These are phyloP conservation scores for Phoebastria nigripes DNA, from an alignment of 2,797 vertebrate genomes.

Conservation along the genomic window DNA sequence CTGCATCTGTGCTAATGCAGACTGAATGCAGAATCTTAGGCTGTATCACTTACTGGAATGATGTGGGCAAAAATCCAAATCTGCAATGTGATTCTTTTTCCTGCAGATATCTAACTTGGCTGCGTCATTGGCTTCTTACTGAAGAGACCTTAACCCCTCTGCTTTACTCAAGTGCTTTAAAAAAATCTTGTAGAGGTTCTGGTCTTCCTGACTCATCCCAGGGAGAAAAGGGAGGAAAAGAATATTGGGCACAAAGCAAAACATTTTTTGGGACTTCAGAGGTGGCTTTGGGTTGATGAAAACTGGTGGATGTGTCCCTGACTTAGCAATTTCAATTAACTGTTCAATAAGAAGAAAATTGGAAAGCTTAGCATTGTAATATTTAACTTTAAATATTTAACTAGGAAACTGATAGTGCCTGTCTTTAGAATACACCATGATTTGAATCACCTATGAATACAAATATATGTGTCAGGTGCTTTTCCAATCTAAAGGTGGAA, in stretches of 20 bases:
- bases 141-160: background rate
- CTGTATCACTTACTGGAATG: constrained; percentile 27
- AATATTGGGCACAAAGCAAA: background rate
- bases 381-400: background rate
- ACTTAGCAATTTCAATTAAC: background rate
- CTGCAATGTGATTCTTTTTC: constrained; percentile 23
- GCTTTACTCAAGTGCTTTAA: background rate
- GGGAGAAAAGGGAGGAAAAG: background rate
- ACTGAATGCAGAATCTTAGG: background rate
- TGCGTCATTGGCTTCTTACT: background rate
- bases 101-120: constrained; percentile 4
- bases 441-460: background rate
- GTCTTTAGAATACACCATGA: background rate
- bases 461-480: background rate
- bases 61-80: constrained; percentile 38
- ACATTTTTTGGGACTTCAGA: background rate
- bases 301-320: background rate
- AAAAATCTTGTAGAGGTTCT: background rate
- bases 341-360: background rate
- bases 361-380: background rate
- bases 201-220: background rate
- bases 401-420: background rate
- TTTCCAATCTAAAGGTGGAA: background rate
- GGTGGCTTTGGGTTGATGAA: background rate
- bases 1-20: background rate